A percentile compares a stretch with the other conserved stretches of the same genome.
Conservation (phyloP, 2,888 invertebrate genomes). For the Nymphalis c-album region DNA sequence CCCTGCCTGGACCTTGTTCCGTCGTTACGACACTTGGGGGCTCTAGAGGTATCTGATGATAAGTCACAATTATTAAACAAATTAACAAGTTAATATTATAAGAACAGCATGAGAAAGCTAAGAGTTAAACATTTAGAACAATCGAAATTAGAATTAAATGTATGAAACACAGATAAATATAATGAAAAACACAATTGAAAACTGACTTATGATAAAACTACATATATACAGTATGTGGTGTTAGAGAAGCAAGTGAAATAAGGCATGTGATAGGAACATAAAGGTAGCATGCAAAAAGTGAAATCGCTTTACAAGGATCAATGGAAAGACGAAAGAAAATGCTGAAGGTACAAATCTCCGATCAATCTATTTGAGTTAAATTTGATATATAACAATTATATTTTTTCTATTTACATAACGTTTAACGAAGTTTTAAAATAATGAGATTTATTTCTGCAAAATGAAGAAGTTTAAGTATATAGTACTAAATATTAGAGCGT, state of each 20-base stretch:
- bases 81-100: neutral
- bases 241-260: conserved; percentile 2
- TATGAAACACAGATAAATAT: neutral
- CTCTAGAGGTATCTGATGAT: conserved; percentile 70
- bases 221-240: neutral
- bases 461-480: neutral
- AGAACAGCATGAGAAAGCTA: conserved; percentile 3
- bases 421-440: too few species aligned
- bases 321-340: neutral
- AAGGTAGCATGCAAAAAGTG: neutral
- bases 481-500: too few species aligned
- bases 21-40: conserved; percentile 69
- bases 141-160: neutral
- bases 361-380: too few species aligned
- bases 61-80: conserved; percentile 6
- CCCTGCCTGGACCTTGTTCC: conserved; percentile 65
- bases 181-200: neutral
- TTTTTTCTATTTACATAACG: too few species aligned
- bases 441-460: neutral
- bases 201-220: neutral
- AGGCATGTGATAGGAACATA: neutral
- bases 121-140: neutral
- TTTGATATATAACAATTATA: too few species aligned
- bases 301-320: neutral
- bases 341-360: too few species aligned